phyloP scores from a whole-genome alignment of 2,888 invertebrate genomes.

The Euplagia quadripunctaria region DNA sequence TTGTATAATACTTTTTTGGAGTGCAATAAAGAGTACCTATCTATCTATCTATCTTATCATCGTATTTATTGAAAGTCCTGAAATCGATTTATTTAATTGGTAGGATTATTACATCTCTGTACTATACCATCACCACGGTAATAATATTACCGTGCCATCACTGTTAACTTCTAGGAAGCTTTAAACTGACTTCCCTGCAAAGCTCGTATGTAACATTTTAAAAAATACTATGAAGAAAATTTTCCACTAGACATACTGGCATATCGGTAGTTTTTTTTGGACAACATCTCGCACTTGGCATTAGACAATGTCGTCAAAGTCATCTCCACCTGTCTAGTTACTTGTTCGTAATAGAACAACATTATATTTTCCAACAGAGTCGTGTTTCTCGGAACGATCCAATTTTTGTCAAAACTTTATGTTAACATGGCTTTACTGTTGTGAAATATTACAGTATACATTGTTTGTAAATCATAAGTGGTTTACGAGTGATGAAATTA shows the following conservation, averaged over 20 bases:
- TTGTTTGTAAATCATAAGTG: conserved; percentile 40
- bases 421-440: conserved; percentile 11
- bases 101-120: background rate
- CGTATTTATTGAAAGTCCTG: too few species aligned
- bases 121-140: background rate
- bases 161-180: background rate
- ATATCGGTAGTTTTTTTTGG: conserved; percentile 19
- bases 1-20: too few species aligned
- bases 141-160: too few species aligned
- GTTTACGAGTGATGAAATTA: conserved; percentile 37
- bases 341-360: conserved; percentile 12
- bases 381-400: conserved; percentile 9
- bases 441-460: conserved; percentile 25
- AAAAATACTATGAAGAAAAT: background rate
- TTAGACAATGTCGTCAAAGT: conserved; percentile 40
- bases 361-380: background rate
- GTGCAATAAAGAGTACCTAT: too few species aligned
- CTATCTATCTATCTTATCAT: too few species aligned
- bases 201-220: too few species aligned
- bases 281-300: conserved; percentile 53
- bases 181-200: background rate
- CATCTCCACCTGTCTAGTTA: conserved; percentile 24
- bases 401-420: conserved; percentile 6
- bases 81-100: background rate
- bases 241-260: conserved; percentile 30